Percentiles rank a stretch among this genome's conserved stretches.
These are phyloP conservation scores for Portunus trituberculatus DNA, from an alignment of 1,140 invertebrate genomes.

Conservation along the genomic window DNA sequence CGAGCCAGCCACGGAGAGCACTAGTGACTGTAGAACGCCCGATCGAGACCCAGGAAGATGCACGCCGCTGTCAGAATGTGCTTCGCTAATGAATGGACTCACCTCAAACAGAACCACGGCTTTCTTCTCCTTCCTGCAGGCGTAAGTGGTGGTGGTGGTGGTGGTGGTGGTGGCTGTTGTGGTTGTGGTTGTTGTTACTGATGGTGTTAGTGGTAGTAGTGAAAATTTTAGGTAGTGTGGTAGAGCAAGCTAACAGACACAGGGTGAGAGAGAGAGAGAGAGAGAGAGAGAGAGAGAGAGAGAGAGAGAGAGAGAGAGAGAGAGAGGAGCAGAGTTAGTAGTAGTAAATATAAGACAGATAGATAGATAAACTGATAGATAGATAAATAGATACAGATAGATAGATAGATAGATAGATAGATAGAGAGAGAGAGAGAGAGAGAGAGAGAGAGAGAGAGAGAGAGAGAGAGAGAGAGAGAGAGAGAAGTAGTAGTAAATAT, in stretches of 20 bases:
- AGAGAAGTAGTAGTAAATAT: background rate
- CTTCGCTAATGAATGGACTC: background rate
- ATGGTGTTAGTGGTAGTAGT: too few relatives aligned
- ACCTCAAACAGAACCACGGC: background rate
- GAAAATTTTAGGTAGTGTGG: too few relatives aligned
- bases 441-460: constrained; percentile 29
- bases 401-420: constrained; percentile 33
- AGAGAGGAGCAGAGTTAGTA: too few relatives aligned
- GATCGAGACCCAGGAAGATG: background rate
- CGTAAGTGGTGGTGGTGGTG: background rate
- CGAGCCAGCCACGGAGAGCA: background rate
- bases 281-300: too few relatives aligned
- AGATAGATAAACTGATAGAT: too few relatives aligned
- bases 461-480: constrained; percentile 26
- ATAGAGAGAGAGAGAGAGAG: constrained; percentile 37
- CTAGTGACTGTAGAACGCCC: background rate
- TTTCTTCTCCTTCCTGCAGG: background rate
- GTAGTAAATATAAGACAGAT: too few relatives aligned
- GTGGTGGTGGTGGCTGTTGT: background rate
- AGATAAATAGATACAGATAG: too few relatives aligned
- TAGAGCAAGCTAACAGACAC: too few relatives aligned
- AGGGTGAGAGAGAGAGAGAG: too few relatives aligned
- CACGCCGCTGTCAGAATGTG: background rate
- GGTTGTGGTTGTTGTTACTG: too few relatives aligned
- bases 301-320: too few relatives aligned